phyloP scores from a whole-genome alignment of 1,140 invertebrate genomes.

The Argopecten irradians region DNA sequence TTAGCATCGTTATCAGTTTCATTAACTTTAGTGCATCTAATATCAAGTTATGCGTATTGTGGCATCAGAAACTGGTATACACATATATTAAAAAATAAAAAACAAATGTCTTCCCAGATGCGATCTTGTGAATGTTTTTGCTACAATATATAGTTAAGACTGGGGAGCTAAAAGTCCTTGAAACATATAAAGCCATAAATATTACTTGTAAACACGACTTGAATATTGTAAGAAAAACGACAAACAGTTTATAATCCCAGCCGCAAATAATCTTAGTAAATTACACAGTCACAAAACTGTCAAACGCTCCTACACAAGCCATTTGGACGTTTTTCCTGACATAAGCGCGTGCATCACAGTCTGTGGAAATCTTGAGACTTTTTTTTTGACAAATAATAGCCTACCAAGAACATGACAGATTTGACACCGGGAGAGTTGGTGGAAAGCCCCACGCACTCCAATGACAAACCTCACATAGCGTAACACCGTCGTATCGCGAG shows the following conservation, averaged over 20 bases:
- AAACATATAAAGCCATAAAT: too few species aligned
- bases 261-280: too few species aligned
- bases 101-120: too few species aligned
- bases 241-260: background rate
- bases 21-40: too few species aligned
- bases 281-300: background rate
- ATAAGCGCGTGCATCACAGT: background rate
- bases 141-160: too few species aligned
- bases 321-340: background rate
- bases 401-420: background rate
- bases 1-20: too few species aligned
- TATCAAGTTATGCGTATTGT: too few species aligned
- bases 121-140: too few species aligned
- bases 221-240: background rate
- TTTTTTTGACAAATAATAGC: conserved; percentile 10
- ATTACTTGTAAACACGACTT: background rate
- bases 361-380: background rate
- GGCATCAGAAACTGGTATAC: too few species aligned
- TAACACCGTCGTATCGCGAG: background rate
- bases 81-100: too few species aligned
- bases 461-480: background rate
- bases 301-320: background rate
- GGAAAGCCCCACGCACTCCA: background rate
- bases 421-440: background rate
- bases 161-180: too few species aligned